Conservation (phyloP, 2,797 vertebrate species). For the Coranthus polyacanthus region DNA sequence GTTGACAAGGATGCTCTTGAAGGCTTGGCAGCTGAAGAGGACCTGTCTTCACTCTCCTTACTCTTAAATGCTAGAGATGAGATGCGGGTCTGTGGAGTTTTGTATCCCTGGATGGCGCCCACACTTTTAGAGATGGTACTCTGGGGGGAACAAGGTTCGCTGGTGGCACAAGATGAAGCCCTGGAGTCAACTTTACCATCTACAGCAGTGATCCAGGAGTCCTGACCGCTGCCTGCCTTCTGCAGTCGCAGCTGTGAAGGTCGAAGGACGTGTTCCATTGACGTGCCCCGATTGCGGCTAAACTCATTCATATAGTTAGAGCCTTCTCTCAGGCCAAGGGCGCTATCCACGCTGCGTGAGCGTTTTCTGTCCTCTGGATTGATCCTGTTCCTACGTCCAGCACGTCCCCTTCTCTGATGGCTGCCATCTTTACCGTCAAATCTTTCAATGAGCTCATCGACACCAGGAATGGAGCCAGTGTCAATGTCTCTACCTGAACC, state of each 20-base stretch:
- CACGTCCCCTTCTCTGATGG: conserved; percentile 89
- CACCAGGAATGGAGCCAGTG: conserved; percentile 90
- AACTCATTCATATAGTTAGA: conserved; percentile 80
- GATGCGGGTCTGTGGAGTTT: conserved; percentile 58
- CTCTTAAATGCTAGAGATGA: conserved; percentile 64
- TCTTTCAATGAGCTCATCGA: conserved; percentile 95
- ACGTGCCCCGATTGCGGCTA: conserved; percentile 84
- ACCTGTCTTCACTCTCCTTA: conserved; percentile 55
- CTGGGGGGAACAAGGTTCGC: conserved; percentile 80
- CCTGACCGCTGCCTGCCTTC: conserved; percentile 67
- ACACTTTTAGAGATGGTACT: conserved; percentile 66
- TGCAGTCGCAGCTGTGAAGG: conserved; percentile 89
- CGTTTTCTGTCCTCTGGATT: conserved; percentile 93
- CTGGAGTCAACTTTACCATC: conserved; percentile 72
- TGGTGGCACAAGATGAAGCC: conserved; percentile 56
- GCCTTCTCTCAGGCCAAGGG: conserved; percentile 79
- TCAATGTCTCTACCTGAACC: conserved; percentile 97
- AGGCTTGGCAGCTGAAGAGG: conserved; percentile 51
- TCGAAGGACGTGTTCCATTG: conserved; percentile 89
- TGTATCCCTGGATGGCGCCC: conserved; percentile 68
- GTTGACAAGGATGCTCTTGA: conserved; percentile 50
- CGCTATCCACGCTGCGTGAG: conserved; percentile 93
- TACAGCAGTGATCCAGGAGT: conserved; percentile 53
- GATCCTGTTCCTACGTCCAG: conserved; percentile 91
- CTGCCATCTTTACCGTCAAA: conserved; percentile 89